These are phyloP conservation scores for Cuculus canorus DNA, from an alignment of 2,797 vertebrate genomes.

Conservation along the genomic window DNA sequence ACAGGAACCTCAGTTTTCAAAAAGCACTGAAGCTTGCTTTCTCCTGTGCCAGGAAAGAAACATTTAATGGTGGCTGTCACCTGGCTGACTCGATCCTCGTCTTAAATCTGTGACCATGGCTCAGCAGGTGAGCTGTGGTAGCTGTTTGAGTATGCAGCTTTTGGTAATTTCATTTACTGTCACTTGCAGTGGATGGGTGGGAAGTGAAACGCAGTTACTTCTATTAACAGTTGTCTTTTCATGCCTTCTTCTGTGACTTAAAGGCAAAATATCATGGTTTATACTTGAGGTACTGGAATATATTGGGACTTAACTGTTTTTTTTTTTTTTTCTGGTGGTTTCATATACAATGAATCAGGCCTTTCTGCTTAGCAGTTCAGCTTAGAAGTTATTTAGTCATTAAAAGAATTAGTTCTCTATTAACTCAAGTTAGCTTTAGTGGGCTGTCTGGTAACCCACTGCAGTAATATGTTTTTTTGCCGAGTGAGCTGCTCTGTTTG, in stretches of 20 bases:
- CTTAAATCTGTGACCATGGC: background rate
- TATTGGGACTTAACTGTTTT: background rate
- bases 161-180: background rate
- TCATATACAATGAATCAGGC: background rate
- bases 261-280: background rate
- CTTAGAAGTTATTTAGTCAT: background rate
- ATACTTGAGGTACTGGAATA: background rate
- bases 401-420: background rate
- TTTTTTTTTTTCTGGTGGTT: background rate
- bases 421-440: background rate
- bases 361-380: background rate
- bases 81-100: background rate
- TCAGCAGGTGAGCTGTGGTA: background rate
- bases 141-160: background rate
- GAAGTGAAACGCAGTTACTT: background rate
- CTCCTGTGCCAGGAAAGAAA: background rate
- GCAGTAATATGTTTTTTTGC: background rate
- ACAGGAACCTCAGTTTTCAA: background rate
- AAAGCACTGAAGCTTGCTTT: background rate
- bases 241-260: background rate
- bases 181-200: background rate
- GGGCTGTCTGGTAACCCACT: background rate
- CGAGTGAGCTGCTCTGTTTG: accelerated
- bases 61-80: background rate
- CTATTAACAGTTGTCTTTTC: background rate